Conservation (phyloP, 2,113 vertebrate species). For the Otis tarda region DNA sequence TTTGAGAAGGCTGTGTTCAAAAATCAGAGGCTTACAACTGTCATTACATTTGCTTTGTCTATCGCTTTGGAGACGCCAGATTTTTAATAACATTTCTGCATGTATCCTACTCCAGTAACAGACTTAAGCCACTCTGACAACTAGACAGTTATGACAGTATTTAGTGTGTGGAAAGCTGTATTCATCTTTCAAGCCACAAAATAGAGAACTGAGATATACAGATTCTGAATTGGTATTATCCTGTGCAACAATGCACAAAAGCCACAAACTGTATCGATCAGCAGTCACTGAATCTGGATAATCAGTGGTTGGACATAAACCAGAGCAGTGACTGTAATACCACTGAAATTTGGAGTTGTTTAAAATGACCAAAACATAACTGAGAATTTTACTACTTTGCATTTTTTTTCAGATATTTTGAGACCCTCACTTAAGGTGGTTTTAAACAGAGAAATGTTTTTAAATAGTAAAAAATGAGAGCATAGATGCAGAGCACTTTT, state of each 20-base stretch:
- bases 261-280: not conserved
- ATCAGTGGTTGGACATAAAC: not conserved
- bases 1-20: not conserved
- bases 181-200: not conserved
- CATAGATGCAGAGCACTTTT: not conserved
- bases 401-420: not conserved
- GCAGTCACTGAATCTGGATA: not conserved
- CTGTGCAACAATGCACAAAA: not conserved
- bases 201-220: not conserved
- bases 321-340: not conserved
- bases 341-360: not conserved
- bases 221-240: not conserved
- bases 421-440: not conserved
- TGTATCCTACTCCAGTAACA: not conserved
- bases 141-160: not conserved
- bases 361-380: not conserved
- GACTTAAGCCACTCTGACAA: not conserved
- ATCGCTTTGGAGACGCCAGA: not conserved
- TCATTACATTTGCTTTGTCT: not conserved
- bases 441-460: not conserved
- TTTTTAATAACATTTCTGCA: conserved; percentile 11
- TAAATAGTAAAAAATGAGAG: not conserved
- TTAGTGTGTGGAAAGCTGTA: not conserved
- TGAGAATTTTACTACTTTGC: not conserved
- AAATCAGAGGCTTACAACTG: not conserved